Base-by-base conservation (phyloP, 1,140 invertebrate species). In the Papilio machaon region DNA sequence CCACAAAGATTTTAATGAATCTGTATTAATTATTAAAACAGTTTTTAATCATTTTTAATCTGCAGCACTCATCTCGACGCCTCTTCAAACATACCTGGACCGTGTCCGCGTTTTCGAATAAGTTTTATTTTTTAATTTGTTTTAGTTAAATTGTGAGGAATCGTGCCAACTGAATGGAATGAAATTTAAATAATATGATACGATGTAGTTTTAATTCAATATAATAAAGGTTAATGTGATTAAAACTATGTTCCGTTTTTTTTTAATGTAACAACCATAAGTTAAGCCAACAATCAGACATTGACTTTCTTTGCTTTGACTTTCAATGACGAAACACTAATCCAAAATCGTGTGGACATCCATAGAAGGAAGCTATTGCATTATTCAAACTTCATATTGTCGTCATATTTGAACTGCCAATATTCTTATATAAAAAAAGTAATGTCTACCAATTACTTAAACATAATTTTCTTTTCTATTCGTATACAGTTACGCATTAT, bases 11-110 rank as follows among this genome's bases (percentile, higher is more conserved):
- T 79, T 79, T 79, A 79, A 79, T 79, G 77, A 79, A 79, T n/a
- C 77, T 79, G 77, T 67, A 79, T 79, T 79, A 79, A 79, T 79
- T 79, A 79, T 79, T 58, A 79, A 79, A 79, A 79, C 77, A 67
- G 64, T 70, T 79, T 79, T 79, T 78, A n/a, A n/a, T n/a, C n/a
- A n/a, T n/a, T n/a, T 67, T 79, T 79, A 49, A 79, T 47, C 77
- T 79, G 54, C n/a, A 67, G 58, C 43, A 67, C 58, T 79, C 58
- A 47, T 79, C 60, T 79, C 58, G 38, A 67, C 60, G 58, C 67
- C 77, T 64, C 77, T 79, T 79, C 58, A 79, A 67, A 79, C 58
- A 79, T 79, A 79, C 77, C 77, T 79, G 77, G 77, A 43, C 43
- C 58, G 77, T 79, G 58, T 79, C 67, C 35, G 11, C 17, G 77